Base-by-base conservation (phyloP, 2,888 invertebrate species). In the Latrodectus elegans region DNA sequence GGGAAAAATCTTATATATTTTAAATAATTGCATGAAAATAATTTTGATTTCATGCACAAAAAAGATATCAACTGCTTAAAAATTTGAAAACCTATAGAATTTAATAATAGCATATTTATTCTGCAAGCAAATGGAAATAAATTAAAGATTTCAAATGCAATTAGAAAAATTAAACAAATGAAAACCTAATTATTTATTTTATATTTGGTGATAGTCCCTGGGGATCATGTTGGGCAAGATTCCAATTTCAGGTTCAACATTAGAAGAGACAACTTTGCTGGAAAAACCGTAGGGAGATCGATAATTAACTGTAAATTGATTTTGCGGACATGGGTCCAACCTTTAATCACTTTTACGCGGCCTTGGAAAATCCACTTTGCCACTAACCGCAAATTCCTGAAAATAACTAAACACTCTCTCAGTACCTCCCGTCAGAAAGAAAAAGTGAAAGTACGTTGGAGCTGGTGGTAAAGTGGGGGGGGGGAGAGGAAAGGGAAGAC, bases 251-350 rank as follows among this genome's bases (percentile, higher is more conserved):
- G 38, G 65, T 53, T 81, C 81, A 81, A 65, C 81, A 81, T 73
- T 64, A 38, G 73, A 60, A 60, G 68, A 38, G 72, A 64, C 49
- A 72, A 72, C 51, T 17, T 80, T 80, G 14, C 17, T 52, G 10
- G 67, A 81, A 74, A 60, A 68, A 74, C 67, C 64, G n/a, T 4
- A 38, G 38, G 68, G 55, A 72, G 65, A 83, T 83, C 82, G 82
- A 83, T 83, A 83, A 83, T 83, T 75, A 83, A 83, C 75, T 76
- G 82, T 75, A 83, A 83, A 83, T 83, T 83, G 82, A 83, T 83
- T 83, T 70, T 52, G 55, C 14, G 49, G 70, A 22, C 82, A 74
- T 22, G 60, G 80, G 70, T 15, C 60, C 53, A 68, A 83, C 82
- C 75, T 83, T 70, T 83, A 76, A 75, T 75, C 75, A 76, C 82